Evolutionary conservation across 1,140 invertebrate species (phyloP).

Genomic region (Riptortus pedestris): DNA sequence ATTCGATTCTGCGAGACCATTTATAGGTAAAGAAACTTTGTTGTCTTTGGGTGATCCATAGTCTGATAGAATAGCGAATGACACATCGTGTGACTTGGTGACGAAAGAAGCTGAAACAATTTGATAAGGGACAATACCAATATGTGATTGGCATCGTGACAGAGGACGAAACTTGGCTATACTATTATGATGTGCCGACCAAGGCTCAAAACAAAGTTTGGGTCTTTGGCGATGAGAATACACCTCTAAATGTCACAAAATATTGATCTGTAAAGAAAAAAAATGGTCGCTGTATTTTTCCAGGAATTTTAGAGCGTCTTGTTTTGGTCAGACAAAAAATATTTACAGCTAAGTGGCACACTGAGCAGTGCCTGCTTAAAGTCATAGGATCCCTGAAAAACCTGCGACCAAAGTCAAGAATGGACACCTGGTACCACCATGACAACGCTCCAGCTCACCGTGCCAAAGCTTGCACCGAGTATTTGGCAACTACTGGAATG

Average conservation of each 20-base stretch:
- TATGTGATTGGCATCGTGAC: neutral
- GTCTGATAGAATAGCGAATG: neutral
- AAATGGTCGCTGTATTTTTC: no score
- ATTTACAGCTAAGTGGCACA: no score
- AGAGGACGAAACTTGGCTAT: neutral
- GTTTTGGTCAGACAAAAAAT: no score
- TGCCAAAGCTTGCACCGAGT: no score
- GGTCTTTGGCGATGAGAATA: neutral
- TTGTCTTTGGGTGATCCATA: conserved; percentile 1
- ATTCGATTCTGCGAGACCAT: neutral
- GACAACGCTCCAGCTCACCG: no score
- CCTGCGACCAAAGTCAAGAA: no score
- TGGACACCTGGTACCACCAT: no score
- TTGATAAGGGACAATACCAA: neutral
- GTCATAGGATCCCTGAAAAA: no score
- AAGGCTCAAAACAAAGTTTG: neutral
- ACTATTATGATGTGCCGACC: neutral
- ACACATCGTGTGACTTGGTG: neutral
- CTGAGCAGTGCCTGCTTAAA: no score
- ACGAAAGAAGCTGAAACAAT: neutral
- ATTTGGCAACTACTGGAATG: neutral
- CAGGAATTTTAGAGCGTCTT: no score
- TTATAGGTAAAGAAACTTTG: neutral
- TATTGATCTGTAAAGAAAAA: neutral
- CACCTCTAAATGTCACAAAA: neutral